Evolutionary conservation across 1,140 invertebrate species (phyloP).

Genomic region (Periplaneta americana): DNA sequence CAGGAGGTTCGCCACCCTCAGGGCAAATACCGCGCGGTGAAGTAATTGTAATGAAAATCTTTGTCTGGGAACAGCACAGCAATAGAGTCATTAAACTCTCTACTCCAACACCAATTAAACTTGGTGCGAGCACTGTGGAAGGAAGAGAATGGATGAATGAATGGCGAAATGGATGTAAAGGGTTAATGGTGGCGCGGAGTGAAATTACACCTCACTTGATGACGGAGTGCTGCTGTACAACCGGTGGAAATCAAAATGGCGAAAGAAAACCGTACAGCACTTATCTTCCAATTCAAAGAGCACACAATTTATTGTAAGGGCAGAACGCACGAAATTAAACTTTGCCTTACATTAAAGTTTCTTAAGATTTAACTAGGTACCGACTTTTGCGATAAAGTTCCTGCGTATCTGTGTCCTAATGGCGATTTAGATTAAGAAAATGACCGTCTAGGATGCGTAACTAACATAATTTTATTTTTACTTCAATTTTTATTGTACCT

Average conservation of each 20-base stretch:
- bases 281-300: background rate
- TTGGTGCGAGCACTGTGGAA: background rate
- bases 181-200: background rate
- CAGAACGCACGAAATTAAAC: no score
- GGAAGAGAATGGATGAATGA: background rate
- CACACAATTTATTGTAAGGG: no score
- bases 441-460: no score
- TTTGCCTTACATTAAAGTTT: no score
- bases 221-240: background rate
- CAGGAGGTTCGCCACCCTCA: background rate
- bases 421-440: no score
- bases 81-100: conserved; percentile 9
- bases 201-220: background rate
- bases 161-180: background rate
- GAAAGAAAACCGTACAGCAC: background rate
- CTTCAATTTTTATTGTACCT: no score
- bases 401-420: no score
- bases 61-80: background rate
- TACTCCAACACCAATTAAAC: conserved; percentile 10
- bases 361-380: no score
- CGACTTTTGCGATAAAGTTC: no score
- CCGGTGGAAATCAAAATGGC: background rate
- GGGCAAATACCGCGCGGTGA: background rate
- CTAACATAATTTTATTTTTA: no score
- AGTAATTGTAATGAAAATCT: conserved; percentile 17